Conservation (phyloP, 1,140 invertebrate genomes). For the Bombus breviceps region DNA sequence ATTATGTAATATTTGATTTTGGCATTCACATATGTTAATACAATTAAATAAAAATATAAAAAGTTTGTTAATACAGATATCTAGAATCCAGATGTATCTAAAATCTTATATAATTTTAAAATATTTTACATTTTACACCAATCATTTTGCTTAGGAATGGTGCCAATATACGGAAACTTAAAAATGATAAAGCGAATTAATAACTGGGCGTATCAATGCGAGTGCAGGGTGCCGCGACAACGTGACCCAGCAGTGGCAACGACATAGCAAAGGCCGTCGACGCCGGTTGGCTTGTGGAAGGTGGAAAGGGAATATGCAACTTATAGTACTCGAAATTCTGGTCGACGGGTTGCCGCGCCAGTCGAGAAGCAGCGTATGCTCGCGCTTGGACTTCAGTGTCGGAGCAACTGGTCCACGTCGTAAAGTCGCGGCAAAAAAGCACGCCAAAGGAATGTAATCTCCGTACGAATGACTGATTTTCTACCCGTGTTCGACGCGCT, state of each 20-base stretch:
- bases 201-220: not conserved
- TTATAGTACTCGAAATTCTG: slow-evolving; percentile 29
- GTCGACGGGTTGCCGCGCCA: slow-evolving; percentile 52
- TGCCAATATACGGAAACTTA: too few species aligned
- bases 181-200: not conserved
- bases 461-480: slow-evolving; percentile 67
- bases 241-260: slow-evolving; percentile 27
- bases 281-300: slow-evolving; percentile 33
- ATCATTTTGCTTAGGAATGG: not conserved
- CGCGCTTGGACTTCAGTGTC: slow-evolving; percentile 78
- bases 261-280: slow-evolving; percentile 13
- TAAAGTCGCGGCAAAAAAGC: slow-evolving; percentile 34
- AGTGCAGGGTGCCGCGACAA: not conserved
- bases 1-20: not conserved
- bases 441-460: slow-evolving; percentile 79
- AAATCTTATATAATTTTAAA: not conserved
- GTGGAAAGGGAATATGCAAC: slow-evolving; percentile 30
- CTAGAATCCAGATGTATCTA: not conserved
- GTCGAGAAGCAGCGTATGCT: slow-evolving; percentile 63
- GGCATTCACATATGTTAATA: not conserved
- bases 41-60: not conserved
- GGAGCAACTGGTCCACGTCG: slow-evolving; percentile 79
- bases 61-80: not conserved
- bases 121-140: not conserved
- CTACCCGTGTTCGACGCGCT: slow-evolving; percentile 68